These are phyloP conservation scores for Drosophila ironensis DNA, from an alignment of 1,140 invertebrate species.

Conservation along the genomic window DNA sequence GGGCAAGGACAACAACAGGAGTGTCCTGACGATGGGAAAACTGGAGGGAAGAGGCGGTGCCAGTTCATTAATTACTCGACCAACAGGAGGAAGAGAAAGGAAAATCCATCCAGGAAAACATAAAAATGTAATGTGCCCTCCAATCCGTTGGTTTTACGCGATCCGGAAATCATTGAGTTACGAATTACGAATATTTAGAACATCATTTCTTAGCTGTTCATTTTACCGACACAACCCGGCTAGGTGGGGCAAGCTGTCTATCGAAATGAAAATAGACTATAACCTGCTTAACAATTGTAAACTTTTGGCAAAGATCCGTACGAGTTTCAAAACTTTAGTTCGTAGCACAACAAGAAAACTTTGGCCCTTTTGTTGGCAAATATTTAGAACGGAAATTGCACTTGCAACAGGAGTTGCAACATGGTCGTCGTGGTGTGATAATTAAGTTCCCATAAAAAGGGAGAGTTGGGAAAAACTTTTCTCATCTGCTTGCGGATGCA, in stretches of 20 bases:
- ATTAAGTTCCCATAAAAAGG: conserved; percentile 29
- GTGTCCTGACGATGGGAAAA: background rate
- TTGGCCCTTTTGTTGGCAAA: background rate
- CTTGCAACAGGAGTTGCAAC: background rate
- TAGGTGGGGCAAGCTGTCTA: no score
- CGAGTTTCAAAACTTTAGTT: background rate
- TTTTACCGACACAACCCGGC: no score
- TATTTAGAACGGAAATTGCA: background rate
- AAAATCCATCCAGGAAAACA: conserved; percentile 37
- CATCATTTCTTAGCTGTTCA: no score
- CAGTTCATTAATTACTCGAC: conserved; percentile 41
- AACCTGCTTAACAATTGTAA: background rate
- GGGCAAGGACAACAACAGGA: conserved; percentile 9
- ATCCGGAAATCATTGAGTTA: background rate
- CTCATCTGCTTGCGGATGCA: conserved; percentile 10
- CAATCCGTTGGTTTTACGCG: conserved; percentile 16
- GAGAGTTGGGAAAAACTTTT: conserved; percentile 10
- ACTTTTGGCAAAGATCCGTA: background rate
- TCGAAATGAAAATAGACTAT: no score
- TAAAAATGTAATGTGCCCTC: conserved; percentile 39
- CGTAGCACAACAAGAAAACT: background rate
- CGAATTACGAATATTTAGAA: background rate
- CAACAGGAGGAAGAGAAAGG: conserved; percentile 33
- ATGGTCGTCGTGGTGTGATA: conserved; percentile 10
- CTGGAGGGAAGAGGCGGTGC: background rate